These are phyloP conservation scores for Pseudochirops corinnae DNA, from an alignment of 2,797 vertebrate genomes.

Conservation along the genomic window DNA sequence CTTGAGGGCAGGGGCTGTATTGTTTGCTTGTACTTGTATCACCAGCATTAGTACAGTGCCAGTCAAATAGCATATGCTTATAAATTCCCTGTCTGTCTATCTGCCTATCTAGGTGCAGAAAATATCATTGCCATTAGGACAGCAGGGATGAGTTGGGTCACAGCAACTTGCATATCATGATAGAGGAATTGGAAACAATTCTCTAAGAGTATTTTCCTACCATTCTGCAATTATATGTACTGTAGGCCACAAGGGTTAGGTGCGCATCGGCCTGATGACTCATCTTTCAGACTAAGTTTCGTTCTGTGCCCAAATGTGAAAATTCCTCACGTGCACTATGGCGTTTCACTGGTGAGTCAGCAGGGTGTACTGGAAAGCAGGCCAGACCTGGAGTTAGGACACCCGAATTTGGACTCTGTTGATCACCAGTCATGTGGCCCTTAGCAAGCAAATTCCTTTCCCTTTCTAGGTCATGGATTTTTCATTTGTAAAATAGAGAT, in stretches of 20 bases:
- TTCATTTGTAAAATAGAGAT: not conserved
- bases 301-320: not conserved
- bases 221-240: not conserved
- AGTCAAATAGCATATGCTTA: not conserved
- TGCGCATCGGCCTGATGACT: not conserved
- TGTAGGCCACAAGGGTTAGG: not conserved
- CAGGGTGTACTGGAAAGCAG: not conserved
- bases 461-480: not conserved
- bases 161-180: not conserved
- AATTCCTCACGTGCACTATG: not conserved
- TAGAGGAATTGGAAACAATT: not conserved
- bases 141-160: not conserved
- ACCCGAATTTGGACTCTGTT: not conserved
- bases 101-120: not conserved
- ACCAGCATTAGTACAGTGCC: not conserved
- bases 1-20: not conserved
- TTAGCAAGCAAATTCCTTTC: not conserved
- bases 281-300: not conserved
- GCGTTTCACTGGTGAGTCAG: not conserved
- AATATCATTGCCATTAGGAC: not conserved
- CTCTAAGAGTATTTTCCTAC: not conserved
- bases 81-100: not conserved
- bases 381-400: not conserved
- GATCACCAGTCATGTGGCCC: not conserved
- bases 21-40: not conserved